Evolutionary conservation across 1,140 invertebrate genomes (phyloP).

Genomic region (Conus ventricosus): DNA sequence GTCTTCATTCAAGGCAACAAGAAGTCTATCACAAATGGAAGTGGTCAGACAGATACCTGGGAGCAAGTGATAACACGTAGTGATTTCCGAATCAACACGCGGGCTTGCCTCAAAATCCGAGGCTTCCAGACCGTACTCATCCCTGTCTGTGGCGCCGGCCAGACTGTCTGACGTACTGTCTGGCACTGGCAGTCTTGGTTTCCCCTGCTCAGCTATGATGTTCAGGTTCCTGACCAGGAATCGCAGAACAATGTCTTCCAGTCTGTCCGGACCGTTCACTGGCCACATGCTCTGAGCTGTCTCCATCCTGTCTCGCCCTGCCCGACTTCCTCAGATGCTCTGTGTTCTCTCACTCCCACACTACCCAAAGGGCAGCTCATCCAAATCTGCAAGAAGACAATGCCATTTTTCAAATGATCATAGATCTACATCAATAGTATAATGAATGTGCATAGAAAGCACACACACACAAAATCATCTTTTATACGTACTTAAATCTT

Average conservation of each 20-base stretch:
- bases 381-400: neutral
- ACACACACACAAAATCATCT: no score
- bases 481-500: no score
- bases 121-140: neutral
- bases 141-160: neutral
- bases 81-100: neutral
- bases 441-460: no score
- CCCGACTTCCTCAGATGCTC: neutral
- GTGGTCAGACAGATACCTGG: slow-evolving; percentile 77
- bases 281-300: slow-evolving; percentile 7
- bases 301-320: neutral
- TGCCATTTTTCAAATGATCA: no score
- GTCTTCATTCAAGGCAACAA: slow-evolving; percentile 36
- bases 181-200: neutral
- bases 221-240: slow-evolving; percentile 8
- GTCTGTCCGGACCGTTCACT: neutral
- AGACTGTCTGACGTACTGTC: neutral
- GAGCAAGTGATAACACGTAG: neutral
- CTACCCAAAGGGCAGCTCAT: neutral
- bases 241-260: neutral
- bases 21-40: slow-evolving; percentile 81
- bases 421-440: no score
- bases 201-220: neutral
- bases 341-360: neutral
- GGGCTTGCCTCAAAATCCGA: neutral